Base-by-base conservation (phyloP, 2,888 invertebrate species). In the Philaethria dido region DNA sequence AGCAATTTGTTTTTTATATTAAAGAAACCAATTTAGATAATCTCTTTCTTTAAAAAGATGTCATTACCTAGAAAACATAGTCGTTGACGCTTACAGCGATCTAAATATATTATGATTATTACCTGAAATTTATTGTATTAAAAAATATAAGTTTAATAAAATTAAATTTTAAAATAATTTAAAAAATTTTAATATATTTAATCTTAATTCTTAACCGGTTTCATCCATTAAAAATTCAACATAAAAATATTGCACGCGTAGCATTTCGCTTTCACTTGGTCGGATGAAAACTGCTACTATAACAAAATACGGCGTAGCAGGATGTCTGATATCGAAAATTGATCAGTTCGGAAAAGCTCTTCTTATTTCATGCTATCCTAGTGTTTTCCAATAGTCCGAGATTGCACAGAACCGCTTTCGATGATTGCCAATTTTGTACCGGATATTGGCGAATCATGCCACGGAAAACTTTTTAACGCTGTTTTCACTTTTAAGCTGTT, bases 291-390 rank as follows among this genome's bases (percentile, higher is more conserved):
- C n/a, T 29, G 29, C 29, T 29, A 33, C 33, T 33, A n/a, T n/a
- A n/a, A n/a, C 13, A 50, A 29, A 52, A 29, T 13, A 25, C n/a
- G 16, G 16, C 16, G 29, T 52, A 52, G 16, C 29, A 52, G 16
- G 29, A 29, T 52, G 33, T n/a, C n/a, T 14, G 16, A 29, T 9
- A 50, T 33, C 29, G 16, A 11, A 29, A 16, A 52, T 52, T 52
- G 52, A 52, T 33, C n/a, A 52, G 29, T 52, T 52, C 52, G 52
- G 4, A 11, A 52, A n/a, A 13, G 29, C 52, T 52, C 52, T 52
- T 16, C 29, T 13, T 0, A 4, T 16, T 33, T 29, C 52, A 9
- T 52, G 29, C 0, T 52, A 11, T 29, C 52, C 11, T 52, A 52
- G 52, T 52, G 11, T 52, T 52, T 52, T 52, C 52, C 52, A 5